Evolutionary conservation across 2,797 vertebrate species (phyloP).

Genomic region (Acipenser oxyrinchus): DNA sequence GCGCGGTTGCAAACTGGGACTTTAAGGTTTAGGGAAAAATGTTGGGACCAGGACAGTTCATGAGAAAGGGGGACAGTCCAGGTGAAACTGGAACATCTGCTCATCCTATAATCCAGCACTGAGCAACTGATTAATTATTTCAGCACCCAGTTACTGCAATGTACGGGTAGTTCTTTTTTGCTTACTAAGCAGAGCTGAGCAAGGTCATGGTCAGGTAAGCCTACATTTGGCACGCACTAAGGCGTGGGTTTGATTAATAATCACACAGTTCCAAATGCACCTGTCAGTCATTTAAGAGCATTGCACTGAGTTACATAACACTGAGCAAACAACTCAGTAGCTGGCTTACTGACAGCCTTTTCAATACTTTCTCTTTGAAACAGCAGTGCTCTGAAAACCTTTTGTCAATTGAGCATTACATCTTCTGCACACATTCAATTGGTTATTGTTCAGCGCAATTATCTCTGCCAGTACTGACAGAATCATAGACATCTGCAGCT

Average conservation of each 20-base stretch:
- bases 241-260: constrained; percentile 4
- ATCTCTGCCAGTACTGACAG: no score
- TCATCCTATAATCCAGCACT: not conserved
- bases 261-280: constrained; percentile 2
- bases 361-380: not conserved
- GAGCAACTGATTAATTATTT: not conserved
- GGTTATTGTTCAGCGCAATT: not conserved
- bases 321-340: not conserved
- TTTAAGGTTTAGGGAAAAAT: no score
- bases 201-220: constrained; percentile 9
- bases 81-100: not conserved
- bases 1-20: no score
- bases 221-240: constrained; percentile 2
- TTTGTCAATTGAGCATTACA: not conserved
- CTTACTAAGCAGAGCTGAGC: not conserved
- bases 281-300: constrained; percentile 3
- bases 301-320: not conserved
- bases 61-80: no score
- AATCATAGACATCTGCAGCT: no score
- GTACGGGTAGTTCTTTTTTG: not conserved
- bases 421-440: not conserved
- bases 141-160: no score
- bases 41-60: no score
- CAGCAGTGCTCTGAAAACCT: not conserved
- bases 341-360: not conserved